These are phyloP conservation scores for Cistogaster globosa DNA, from an alignment of 2,888 invertebrate species.

Conservation along the genomic window DNA sequence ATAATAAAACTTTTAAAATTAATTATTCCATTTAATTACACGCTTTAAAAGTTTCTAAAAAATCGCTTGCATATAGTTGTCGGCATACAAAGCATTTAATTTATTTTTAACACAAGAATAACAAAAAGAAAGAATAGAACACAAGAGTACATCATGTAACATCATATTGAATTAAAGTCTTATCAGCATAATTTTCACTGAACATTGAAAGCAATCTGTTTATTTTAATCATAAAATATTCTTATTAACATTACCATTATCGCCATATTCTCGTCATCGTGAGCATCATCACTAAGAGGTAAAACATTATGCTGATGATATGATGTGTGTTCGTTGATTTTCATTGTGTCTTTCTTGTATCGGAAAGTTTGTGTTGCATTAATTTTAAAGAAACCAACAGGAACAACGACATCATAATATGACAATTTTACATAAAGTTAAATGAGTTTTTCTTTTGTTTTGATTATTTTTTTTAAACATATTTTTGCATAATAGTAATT, in stretches of 20 bases:
- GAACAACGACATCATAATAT: slow-evolving; percentile 18
- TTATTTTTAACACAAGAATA: background rate
- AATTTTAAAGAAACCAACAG: slow-evolving; percentile 35
- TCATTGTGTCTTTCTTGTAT: background rate
- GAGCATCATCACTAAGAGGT: slow-evolving; percentile 5
- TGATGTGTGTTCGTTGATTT: slow-evolving; percentile 16
- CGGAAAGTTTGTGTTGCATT: slow-evolving; percentile 36
- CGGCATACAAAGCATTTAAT: too few species aligned
- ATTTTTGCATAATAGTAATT: slow-evolving; percentile 15
- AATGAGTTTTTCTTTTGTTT: slow-evolving; percentile 47
- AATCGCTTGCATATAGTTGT: too few species aligned
- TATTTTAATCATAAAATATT: slow-evolving; percentile 36
- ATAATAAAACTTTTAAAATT: too few species aligned
- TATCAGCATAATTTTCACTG: slow-evolving; percentile 27
- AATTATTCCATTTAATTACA: too few species aligned
- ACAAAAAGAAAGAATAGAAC: background rate
- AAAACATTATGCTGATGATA: slow-evolving; percentile 16
- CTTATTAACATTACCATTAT: slow-evolving; percentile 14
- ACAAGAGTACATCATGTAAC: slow-evolving; percentile 2
- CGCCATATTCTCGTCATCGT: background rate
- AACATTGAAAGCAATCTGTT: slow-evolving; percentile 35
- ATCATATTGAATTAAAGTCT: slow-evolving; percentile 36
- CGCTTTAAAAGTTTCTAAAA: too few species aligned
- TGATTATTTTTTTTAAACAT: background rate
- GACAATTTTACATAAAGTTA: slow-evolving; percentile 58